These are phyloP conservation scores for Montipora foliosa DNA, from an alignment of 64 coral and sea anemone genomes.

Conservation along the genomic window DNA sequence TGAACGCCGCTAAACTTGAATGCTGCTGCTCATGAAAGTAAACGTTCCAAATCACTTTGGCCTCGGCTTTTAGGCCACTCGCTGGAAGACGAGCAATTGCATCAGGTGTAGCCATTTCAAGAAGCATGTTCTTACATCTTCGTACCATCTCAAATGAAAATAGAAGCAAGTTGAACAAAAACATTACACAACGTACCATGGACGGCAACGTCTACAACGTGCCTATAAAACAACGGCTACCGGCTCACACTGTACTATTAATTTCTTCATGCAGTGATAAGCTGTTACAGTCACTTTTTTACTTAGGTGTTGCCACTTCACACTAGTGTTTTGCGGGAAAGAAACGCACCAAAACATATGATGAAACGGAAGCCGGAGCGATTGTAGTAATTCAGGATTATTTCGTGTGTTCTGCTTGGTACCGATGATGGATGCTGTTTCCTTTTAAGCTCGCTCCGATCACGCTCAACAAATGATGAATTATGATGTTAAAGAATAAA, in stretches of 20 bases:
- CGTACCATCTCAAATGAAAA: constrained; percentile 35
- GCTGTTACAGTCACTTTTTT: neutral
- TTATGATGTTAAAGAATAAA: no score
- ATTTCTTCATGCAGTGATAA: neutral
- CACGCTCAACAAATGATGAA: no score
- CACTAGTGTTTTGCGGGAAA: neutral
- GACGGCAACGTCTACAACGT: neutral
- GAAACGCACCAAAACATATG: neutral
- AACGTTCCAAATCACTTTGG: constrained; percentile 41
- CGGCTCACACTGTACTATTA: neutral
- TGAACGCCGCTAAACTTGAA: constrained; percentile 56
- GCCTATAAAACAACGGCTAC: no score
- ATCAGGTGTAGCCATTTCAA: constrained; percentile 81
- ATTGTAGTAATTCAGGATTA: neutral
- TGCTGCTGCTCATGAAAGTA: constrained; percentile 81
- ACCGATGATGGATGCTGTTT: no score
- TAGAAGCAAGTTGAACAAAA: neutral
- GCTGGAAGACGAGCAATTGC: constrained; percentile 70
- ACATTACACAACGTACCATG: neutral
- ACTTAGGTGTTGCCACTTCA: neutral
- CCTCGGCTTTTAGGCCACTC: constrained; percentile 30
- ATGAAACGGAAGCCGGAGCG: neutral
- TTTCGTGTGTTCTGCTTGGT: no score
- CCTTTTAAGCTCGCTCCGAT: no score
- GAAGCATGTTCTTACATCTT: constrained; percentile 56